Evolutionary conservation across 2,113 vertebrate species (phyloP).

Genomic region (Chunga burmeisteri): DNA sequence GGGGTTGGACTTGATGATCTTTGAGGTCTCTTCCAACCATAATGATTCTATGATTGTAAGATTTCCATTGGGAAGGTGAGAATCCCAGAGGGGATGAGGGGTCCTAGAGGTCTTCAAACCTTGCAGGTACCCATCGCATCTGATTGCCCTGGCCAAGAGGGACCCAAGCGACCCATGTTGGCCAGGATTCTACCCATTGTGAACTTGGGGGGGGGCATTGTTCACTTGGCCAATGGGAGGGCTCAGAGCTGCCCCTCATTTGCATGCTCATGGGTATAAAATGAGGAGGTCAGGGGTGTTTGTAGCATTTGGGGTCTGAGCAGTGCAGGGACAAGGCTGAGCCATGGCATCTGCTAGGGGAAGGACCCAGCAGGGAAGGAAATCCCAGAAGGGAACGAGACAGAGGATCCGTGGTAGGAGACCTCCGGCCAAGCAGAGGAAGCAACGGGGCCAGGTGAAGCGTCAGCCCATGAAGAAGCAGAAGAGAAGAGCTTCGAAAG

Average conservation of each 20-base stretch:
- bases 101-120: not conserved
- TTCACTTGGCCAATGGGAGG: not conserved
- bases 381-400: not conserved
- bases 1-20: not conserved
- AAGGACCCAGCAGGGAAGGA: not conserved
- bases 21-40: too few relatives aligned
- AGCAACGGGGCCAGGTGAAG: too few relatives aligned
- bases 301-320: not conserved
- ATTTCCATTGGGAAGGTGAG: not conserved
- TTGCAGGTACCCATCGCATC: not conserved
- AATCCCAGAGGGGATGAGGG: too few relatives aligned
- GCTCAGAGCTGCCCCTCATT: not conserved
- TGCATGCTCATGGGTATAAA: not conserved
- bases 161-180: accelerated
- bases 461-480: accelerated
- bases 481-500: not conserved
- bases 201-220: not conserved
- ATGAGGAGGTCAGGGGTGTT: too few relatives aligned
- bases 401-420: too few relatives aligned
- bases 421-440: not conserved
- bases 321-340: not conserved
- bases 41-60: too few relatives aligned
- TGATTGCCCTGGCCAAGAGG: not conserved
- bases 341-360: not conserved
- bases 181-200: not conserved